Evolutionary conservation across 2,888 invertebrate species (phyloP).

Genomic region (Hirtodrosophila trivittata): DNA sequence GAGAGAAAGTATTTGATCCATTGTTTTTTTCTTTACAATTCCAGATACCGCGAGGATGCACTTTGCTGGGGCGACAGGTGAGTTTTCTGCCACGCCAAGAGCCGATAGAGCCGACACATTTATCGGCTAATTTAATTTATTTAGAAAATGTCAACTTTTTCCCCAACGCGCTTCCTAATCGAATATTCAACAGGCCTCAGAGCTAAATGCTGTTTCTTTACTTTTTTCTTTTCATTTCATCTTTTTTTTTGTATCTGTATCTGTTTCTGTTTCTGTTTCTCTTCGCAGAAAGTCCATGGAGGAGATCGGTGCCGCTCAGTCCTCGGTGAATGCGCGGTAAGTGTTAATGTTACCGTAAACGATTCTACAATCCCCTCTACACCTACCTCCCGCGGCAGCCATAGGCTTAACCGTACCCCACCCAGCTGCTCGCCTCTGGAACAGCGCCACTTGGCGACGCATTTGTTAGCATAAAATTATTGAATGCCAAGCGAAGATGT

Average conservation of each 20-base stretch:
- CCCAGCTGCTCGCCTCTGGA: constrained; percentile 14
- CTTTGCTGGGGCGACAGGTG: constrained; percentile 96
- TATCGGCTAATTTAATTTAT: constrained; percentile 82
- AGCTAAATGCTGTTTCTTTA: constrained; percentile 36
- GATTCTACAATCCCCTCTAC: constrained; percentile 46
- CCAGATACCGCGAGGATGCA: constrained; percentile 94
- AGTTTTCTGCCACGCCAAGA: constrained; percentile 80
- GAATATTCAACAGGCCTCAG: constrained; percentile 67
- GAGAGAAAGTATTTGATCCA: constrained; percentile 8
- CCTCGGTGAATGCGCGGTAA: constrained; percentile 95
- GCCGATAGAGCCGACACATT: constrained; percentile 76
- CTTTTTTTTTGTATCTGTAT: constrained; percentile 26
- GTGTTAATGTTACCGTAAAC: constrained; percentile 84
- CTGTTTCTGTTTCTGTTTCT: constrained; percentile 14
- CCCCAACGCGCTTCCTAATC: constrained; percentile 61
- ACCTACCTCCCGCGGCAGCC: constrained; percentile 11
- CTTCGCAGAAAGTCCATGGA: constrained; percentile 94
- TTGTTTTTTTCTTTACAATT: constrained; percentile 85
- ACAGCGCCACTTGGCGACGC: constrained; percentile 77
- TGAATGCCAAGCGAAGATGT: constrained; percentile 73
- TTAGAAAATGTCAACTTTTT: constrained; percentile 80
- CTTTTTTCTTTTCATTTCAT: constrained; percentile 32
- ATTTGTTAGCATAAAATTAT: constrained; percentile 84
- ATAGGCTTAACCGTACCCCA: neutral
- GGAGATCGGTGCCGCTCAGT: constrained; percentile 90